phyloP scores from a whole-genome alignment of 2,797 vertebrate species.

The Rhinogobio ventralis region DNA sequence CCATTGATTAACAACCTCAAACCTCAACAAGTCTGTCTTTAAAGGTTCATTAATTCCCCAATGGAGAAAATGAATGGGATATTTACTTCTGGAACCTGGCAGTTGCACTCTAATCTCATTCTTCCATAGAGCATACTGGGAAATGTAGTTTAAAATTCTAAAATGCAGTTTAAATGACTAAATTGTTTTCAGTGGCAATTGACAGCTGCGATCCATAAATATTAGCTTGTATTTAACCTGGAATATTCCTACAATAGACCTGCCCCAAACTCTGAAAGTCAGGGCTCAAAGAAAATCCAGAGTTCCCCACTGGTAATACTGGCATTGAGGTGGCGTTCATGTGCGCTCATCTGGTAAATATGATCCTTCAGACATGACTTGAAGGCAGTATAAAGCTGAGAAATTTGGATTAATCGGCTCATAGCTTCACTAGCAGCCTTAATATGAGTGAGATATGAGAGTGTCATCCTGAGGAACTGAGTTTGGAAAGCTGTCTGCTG shows the following conservation, averaged over 20 bases:
- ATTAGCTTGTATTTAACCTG: background rate
- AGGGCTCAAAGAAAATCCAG: conserved; percentile 10
- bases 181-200: background rate
- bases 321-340: background rate
- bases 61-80: background rate
- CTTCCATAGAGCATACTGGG: background rate
- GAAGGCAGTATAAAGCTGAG: conserved; percentile 30
- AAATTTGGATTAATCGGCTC: conserved; percentile 40
- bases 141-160: background rate
- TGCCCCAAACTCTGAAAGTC: background rate
- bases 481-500: conserved; percentile 7
- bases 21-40: background rate
- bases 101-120: background rate
- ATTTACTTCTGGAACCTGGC: background rate
- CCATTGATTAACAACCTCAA: background rate
- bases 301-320: conserved; percentile 22
- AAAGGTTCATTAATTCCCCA: background rate
- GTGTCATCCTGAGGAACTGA: conserved; percentile 7
- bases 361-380: conserved; percentile 23
- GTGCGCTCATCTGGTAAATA: conserved; percentile 26
- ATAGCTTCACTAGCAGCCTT: conserved; percentile 4
- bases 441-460: conserved; percentile 30
- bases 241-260: background rate
- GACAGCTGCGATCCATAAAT: background rate
- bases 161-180: background rate